Evolutionary conservation across 1,140 invertebrate species (phyloP), one percentile per base, ranked within the genome.

Genomic region (Brachionus asplanchnoidis): DNA sequence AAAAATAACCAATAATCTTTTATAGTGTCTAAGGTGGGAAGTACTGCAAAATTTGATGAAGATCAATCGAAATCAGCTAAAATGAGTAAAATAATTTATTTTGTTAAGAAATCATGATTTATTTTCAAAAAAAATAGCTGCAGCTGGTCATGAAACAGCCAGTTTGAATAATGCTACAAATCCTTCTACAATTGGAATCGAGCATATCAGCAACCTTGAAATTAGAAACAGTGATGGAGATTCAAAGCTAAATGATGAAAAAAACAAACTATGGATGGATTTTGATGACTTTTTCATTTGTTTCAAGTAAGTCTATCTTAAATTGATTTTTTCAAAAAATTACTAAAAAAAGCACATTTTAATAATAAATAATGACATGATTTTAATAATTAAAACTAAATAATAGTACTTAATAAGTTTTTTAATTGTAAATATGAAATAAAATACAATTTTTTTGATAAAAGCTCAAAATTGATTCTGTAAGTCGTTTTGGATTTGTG

Each of bases 261-360:
- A 32, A 88, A 87, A 85, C 65, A 88, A 89, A 79, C 85, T 87
- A 1, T 90, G 89, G 89, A 88, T 90, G 87, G 88, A 90, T 75
- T 90, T 89, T 86, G 87, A 88, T n/a, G 84, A 87, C 46, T 89
- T 90, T 85, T 87, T 87, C 79, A 87, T 87, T 86, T 89, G 88
- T 84, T 90, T 90, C 85, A 89, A 87, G 89, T 90, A 85, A 87
- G 86, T 86, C 8, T 14, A 40, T 20, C n/a, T 11, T 84, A 20
- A 42, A 36, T 36, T 36, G 6, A 36, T 7, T 7, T 36, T 36
- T 36, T 36, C 32, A 36, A 36, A 36, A 7, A 7, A 36, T 36
- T 36, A 36, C 1, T 36, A 36, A 36, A 7, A 36, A 7, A 36
- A 36, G 32, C 7, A 36, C 4, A 36, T n/a, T n/a, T n/a, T n/a